A percentile compares a stretch with the other conserved stretches of the same genome.
phyloP scores from a whole-genome alignment of 2,888 invertebrate species.

The Onthophagus sagittarius region DNA sequence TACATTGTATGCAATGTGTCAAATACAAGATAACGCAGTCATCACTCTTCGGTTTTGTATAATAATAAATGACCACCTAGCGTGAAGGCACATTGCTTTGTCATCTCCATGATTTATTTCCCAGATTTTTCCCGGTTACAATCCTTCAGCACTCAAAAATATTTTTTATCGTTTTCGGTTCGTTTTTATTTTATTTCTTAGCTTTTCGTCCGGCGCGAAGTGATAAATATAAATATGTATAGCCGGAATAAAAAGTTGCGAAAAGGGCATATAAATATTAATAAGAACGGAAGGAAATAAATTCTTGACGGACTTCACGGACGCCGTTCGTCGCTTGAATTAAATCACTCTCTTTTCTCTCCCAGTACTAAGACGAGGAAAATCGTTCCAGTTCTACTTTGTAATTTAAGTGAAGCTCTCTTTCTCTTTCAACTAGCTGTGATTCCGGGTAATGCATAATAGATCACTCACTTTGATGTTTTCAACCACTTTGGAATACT shows the following conservation, averaged over 20 bases:
- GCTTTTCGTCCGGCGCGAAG: background rate
- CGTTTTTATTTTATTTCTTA: background rate
- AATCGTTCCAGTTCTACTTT: background rate
- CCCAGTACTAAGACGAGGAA: background rate
- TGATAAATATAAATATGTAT: constrained; percentile 12
- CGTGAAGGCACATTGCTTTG: constrained; percentile 17
- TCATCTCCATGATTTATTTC: constrained; percentile 20
- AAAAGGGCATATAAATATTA: constrained; percentile 1
- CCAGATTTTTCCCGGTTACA: background rate
- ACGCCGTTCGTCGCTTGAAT: constrained; percentile 2
- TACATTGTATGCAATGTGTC: constrained; percentile 18
- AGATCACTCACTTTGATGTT: background rate
- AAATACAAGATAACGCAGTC: constrained; percentile 14
- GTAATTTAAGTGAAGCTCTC: background rate
- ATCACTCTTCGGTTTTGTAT: constrained; percentile 13
- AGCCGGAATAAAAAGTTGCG: background rate
- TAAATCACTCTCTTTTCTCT: constrained; percentile 4
- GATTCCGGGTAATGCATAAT: background rate
- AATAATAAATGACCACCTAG: constrained; percentile 18
- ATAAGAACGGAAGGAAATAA: constrained; percentile 2
- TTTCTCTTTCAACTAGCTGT: background rate
- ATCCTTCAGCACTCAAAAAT: constrained; percentile 6
- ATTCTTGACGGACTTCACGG: background rate
- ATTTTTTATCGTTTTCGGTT: background rate
- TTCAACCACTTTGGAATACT: background rate